Evolutionary conservation across 2,888 invertebrate species (phyloP).

Genomic region (Stictocephala bisonia): DNA sequence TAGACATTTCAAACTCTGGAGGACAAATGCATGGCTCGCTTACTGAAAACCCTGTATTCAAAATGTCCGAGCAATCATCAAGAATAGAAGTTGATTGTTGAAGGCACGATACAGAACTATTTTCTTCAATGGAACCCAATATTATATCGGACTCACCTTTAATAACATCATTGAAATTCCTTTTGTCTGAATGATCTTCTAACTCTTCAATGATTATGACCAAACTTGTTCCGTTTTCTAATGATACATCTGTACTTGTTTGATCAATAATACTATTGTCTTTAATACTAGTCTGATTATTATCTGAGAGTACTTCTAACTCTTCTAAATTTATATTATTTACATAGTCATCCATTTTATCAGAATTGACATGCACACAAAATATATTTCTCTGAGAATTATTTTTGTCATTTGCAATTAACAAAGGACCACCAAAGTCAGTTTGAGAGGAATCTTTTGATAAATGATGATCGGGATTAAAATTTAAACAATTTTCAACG

Average conservation of each 20-base stretch:
- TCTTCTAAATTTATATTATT: slow-evolving; percentile 7
- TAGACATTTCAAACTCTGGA: slow-evolving; percentile 2
- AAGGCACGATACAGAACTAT: too few species aligned
- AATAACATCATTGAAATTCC: neutral
- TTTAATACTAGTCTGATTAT: slow-evolving; percentile 6
- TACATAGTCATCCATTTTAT: slow-evolving; percentile 32
- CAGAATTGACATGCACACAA: slow-evolving; percentile 38
- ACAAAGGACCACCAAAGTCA: slow-evolving; percentile 26
- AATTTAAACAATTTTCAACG: too few species aligned
- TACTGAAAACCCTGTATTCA: slow-evolving; percentile 13
- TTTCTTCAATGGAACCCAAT: neutral
- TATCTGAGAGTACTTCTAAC: neutral
- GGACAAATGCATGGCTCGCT: slow-evolving; percentile 9
- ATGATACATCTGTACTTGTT: slow-evolving; percentile 20
- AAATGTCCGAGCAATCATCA: slow-evolving; percentile 25
- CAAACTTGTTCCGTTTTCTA: slow-evolving; percentile 39
- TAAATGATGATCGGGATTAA: neutral
- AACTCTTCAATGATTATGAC: slow-evolving; percentile 44
- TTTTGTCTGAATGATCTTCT: neutral
- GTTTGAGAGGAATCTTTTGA: neutral
- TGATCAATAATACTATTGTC: neutral
- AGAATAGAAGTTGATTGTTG: neutral
- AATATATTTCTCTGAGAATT: slow-evolving; percentile 6
- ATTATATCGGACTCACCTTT: slow-evolving; percentile 32
- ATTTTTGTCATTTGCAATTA: slow-evolving; percentile 3